Conservation (phyloP, 2,888 invertebrate genomes). For the Stenoptilia bipunctidactyla region DNA sequence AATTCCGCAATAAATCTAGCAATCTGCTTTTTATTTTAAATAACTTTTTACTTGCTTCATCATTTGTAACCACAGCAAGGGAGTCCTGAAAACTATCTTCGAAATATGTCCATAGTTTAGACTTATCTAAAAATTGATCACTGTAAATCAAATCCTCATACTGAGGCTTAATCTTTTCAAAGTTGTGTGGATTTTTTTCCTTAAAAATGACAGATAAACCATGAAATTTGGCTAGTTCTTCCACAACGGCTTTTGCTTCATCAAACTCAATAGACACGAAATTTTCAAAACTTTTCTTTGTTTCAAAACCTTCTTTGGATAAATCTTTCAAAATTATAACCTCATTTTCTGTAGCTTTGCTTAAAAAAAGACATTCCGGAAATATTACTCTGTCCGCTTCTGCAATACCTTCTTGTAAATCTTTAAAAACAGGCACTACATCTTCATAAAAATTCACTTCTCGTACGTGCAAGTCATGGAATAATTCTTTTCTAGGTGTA, state of each 20-base stretch:
- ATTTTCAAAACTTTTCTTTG: conserved; percentile 28
- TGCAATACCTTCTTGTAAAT: conserved; percentile 28
- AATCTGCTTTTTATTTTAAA: conserved; percentile 27
- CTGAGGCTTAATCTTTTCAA: conserved; percentile 22
- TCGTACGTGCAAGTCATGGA: conserved; percentile 43
- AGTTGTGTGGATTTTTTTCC: conserved; percentile 23
- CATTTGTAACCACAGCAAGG: conserved; percentile 29
- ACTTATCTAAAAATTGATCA: conserved; percentile 40
- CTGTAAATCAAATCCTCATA: conserved; percentile 43
- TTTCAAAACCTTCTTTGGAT: conserved; percentile 29
- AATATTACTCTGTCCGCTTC: conserved; percentile 27
- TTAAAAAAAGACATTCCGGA: conserved; percentile 36
- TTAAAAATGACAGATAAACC: conserved; percentile 40
- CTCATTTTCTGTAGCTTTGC: conserved; percentile 33
- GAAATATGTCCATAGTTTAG: conserved; percentile 41
- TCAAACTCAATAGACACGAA: conserved; percentile 29
- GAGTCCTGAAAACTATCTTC: conserved; percentile 43
- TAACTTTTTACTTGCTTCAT: conserved; percentile 29
- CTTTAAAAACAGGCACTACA: conserved; percentile 31
- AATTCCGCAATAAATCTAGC: conserved; percentile 34
- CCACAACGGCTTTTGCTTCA: conserved; percentile 30
- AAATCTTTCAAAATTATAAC: conserved; percentile 50
- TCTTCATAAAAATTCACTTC: conserved; percentile 42
- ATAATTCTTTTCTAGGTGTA: conserved; percentile 43
- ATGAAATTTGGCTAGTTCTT: conserved; percentile 48